These are phyloP conservation scores for Sebastes itinus DNA, from an alignment of 2,797 vertebrate genomes.

Conservation along the genomic window DNA sequence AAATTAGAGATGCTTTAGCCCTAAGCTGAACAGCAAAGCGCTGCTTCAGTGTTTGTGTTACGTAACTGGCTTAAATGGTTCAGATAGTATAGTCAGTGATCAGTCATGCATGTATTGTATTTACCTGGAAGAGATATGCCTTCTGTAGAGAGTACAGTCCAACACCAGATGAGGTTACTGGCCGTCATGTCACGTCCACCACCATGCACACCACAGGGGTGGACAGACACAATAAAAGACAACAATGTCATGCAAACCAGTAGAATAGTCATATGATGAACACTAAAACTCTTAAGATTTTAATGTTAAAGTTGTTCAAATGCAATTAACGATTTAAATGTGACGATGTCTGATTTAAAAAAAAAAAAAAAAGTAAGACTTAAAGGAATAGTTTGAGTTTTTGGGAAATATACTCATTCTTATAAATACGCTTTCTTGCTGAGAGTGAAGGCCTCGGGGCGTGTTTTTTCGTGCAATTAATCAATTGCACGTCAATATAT, in stretches of 20 bases:
- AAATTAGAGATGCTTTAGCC: conserved; percentile 12
- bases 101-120: conserved; percentile 7
- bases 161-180: not conserved
- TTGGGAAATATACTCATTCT: too few species aligned
- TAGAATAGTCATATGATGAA: not conserved
- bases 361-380: not conserved
- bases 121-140: not conserved
- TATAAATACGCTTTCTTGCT: too few species aligned
- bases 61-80: conserved; percentile 8
- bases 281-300: not conserved
- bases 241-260: not conserved
- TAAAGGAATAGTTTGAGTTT: not conserved
- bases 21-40: not conserved
- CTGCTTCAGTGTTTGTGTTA: conserved; percentile 17
- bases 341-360: not conserved
- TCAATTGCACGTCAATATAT: too few species aligned
- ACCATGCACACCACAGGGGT: not conserved
- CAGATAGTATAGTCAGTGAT: not conserved
- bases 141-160: not conserved
- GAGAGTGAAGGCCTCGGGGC: too few species aligned
- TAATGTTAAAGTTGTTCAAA: not conserved
- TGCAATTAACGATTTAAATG: not conserved
- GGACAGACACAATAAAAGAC: not conserved
- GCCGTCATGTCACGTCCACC: not conserved
- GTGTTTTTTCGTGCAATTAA: not conserved